Evolutionary conservation across 2,113 vertebrate genomes (phyloP).

Genomic region (Podarcis cretensis): DNA sequence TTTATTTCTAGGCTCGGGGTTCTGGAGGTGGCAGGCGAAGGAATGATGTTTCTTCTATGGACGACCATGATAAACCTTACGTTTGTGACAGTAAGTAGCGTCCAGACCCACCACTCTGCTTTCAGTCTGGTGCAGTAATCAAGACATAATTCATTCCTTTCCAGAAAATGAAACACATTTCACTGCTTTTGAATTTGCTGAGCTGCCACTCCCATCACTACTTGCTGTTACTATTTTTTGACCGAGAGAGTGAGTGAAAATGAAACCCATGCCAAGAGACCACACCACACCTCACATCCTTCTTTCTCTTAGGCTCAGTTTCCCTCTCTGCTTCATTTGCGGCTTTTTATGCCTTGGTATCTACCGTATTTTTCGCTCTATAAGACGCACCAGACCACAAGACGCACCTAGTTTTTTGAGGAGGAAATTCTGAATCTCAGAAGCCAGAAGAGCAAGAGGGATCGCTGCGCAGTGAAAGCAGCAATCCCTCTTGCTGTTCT

Average conservation of each 20-base stretch:
- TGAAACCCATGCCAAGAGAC: constrained; percentile 31
- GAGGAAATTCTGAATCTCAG: too few relatives aligned
- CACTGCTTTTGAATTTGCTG: constrained; percentile 36
- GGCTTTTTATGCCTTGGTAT: constrained; percentile 51
- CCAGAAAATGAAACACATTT: constrained; percentile 24
- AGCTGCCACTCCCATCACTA: constrained; percentile 25
- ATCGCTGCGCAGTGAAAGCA: too few relatives aligned
- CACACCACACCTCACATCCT: constrained; percentile 44
- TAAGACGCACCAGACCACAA: too few relatives aligned
- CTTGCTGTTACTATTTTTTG: constrained; percentile 43
- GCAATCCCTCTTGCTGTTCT: too few relatives aligned
- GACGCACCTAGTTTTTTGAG: too few relatives aligned
- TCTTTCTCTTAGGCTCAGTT: constrained; percentile 18
- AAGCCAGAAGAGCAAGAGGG: too few relatives aligned
- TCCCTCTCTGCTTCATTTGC: constrained; percentile 39
- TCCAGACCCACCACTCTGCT: constrained; percentile 49
- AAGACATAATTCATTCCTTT: constrained; percentile 42
- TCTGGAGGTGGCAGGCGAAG: constrained; percentile 87
- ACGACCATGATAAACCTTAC: constrained; percentile 96
- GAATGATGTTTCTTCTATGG: constrained; percentile 85
- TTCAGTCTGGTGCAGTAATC: constrained; percentile 43
- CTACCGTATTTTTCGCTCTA: too few relatives aligned
- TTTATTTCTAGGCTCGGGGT: constrained; percentile 86
- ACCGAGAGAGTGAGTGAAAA: constrained; percentile 45
- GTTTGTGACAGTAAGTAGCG: constrained; percentile 96